Evolutionary conservation across 2,888 invertebrate genomes (phyloP).

Genomic region (Eremobia ochroleuca): DNA sequence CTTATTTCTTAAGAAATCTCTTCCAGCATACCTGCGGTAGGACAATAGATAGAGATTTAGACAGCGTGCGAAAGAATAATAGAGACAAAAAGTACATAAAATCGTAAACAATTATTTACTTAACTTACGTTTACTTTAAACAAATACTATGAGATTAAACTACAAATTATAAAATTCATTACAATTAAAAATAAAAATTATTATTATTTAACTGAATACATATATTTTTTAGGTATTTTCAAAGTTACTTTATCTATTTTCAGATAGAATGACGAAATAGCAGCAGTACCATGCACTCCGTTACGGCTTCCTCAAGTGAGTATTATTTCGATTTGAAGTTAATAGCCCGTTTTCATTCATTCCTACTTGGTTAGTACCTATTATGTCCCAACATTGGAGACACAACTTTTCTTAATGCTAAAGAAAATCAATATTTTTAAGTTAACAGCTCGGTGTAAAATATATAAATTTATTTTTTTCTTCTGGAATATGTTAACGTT

Average conservation of each 20-base stretch:
- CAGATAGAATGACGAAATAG: slow-evolving; percentile 67
- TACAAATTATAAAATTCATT: no score
- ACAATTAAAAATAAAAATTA: no score
- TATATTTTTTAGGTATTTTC: no score
- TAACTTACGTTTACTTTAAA: no score
- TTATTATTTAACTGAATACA: no score
- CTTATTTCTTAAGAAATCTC: no score
- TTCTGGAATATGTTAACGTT: neutral
- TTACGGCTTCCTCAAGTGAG: slow-evolving; percentile 83
- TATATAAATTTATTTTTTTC: neutral
- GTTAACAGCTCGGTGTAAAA: neutral
- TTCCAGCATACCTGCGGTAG: no score
- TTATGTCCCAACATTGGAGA: neutral
- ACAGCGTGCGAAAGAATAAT: no score
- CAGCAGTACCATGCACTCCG: slow-evolving; percentile 76
- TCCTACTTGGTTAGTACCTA: neutral
- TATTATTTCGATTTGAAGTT: slow-evolving; percentile 31
- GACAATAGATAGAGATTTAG: no score
- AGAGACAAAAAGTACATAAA: no score
- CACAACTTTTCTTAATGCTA: neutral
- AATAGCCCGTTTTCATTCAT: neutral
- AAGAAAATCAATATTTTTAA: neutral
- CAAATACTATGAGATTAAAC: no score
- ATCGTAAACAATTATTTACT: no score
- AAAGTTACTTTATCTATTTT: slow-evolving; percentile 55